A percentile compares a stretch with the other conserved stretches of the same genome.
phyloP scores from a whole-genome alignment of 2,797 vertebrate species.

The Salmo trutta region DNA sequence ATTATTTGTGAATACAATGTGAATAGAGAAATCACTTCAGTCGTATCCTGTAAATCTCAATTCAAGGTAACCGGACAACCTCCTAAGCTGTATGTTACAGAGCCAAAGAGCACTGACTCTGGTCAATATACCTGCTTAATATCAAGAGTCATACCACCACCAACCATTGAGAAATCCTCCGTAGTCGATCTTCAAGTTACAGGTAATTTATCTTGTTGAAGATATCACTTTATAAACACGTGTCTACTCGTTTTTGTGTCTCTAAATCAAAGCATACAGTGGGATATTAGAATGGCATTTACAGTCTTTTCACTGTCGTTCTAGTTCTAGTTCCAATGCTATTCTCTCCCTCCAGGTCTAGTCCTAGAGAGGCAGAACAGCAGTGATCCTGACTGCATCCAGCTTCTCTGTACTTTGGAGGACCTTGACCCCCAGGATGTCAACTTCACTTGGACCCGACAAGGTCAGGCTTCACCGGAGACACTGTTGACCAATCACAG shows the following conservation, averaged over 20 bases:
- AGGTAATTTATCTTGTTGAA: slow-evolving; percentile 20
- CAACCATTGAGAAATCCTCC: accelerated
- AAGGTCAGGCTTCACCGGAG: background rate
- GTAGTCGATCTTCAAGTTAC: slow-evolving; percentile 10
- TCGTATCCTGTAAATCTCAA: accelerated
- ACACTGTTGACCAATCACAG: background rate
- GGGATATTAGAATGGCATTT: background rate
- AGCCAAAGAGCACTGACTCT: slow-evolving; percentile 19
- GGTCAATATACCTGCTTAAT: slow-evolving; percentile 40
- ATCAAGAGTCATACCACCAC: slow-evolving; percentile 21
- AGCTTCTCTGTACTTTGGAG: slow-evolving; percentile 39
- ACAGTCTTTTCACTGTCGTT: background rate
- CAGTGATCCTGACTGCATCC: slow-evolving; percentile 21
- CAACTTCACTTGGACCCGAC: slow-evolving; percentile 42
- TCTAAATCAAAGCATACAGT: background rate
- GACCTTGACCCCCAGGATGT: slow-evolving; percentile 7
- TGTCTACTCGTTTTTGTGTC: background rate
- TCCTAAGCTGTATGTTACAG: slow-evolving; percentile 21
- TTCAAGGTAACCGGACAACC: background rate
- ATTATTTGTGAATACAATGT: background rate
- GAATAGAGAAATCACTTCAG: accelerated
- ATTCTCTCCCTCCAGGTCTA: slow-evolving; percentile 4
- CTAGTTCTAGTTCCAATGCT: background rate
- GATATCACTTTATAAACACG: background rate
- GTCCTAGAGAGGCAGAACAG: slow-evolving; percentile 25